Evolutionary conservation across 2,797 vertebrate species (phyloP).

Genomic region (Microctenopoma lineatum): DNA sequence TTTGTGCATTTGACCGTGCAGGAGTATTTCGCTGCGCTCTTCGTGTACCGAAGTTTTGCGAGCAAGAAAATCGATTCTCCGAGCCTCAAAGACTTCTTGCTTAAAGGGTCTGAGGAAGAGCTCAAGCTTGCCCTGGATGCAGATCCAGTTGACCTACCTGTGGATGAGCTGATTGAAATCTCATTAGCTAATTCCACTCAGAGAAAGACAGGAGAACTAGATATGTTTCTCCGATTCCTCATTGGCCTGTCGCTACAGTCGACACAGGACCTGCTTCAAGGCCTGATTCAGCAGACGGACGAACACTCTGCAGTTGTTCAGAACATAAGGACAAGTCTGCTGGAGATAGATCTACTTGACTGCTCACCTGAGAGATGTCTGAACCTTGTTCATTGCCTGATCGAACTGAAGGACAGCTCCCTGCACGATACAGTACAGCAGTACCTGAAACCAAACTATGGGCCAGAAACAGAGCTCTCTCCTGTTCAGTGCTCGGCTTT

Average conservation of each 20-base stretch:
- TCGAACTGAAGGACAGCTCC: conserved; percentile 42
- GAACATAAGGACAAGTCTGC: conserved; percentile 19
- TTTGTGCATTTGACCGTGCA: conserved; percentile 70
- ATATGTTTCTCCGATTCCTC: conserved; percentile 55
- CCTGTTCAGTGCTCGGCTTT: conserved; percentile 48
- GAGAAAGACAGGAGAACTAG: conserved; percentile 38
- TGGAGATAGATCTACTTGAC: accelerated
- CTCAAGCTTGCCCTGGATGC: conserved; percentile 18
- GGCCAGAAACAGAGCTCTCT: conserved; percentile 28
- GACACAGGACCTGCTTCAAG: neutral
- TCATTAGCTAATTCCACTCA: conserved; percentile 6
- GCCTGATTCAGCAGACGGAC: conserved; percentile 39
- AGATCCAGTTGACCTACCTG: conserved; percentile 29
- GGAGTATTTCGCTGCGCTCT: conserved; percentile 65
- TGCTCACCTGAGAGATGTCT: conserved; percentile 47
- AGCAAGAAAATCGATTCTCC: conserved; percentile 19
- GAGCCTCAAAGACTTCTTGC: conserved; percentile 38
- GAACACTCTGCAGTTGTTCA: neutral
- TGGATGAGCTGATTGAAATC: conserved; percentile 40
- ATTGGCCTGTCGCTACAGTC: conserved; percentile 38
- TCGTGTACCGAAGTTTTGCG: conserved; percentile 46
- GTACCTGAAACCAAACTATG: conserved; percentile 8
- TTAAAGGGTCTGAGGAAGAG: conserved; percentile 3
- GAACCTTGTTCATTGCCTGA: conserved; percentile 51
- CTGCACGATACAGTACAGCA: conserved; percentile 16